Conservation (phyloP, 2,113 vertebrate species). For the Hydrolagus affinis region DNA sequence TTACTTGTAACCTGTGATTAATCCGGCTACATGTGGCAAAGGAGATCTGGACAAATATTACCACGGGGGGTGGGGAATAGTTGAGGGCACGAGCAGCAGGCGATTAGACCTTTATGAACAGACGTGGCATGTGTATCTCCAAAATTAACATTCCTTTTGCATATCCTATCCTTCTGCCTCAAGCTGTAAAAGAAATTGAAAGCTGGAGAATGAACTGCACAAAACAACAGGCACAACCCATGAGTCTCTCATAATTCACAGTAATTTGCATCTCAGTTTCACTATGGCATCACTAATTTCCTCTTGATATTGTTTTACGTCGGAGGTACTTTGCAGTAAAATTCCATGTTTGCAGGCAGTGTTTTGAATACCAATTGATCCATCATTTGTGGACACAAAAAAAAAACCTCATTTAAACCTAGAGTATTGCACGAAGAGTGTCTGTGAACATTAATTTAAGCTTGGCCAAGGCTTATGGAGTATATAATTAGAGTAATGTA, state of each 20-base stretch:
- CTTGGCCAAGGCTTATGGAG: background rate
- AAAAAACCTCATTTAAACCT: background rate
- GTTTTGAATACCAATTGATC: background rate
- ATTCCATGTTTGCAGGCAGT: background rate
- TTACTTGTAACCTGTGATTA: background rate
- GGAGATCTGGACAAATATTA: background rate
- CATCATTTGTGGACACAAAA: background rate
- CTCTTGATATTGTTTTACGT: background rate
- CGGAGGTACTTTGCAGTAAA: background rate
- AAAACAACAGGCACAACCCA: background rate
- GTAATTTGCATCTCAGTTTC: background rate
- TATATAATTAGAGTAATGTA: background rate
- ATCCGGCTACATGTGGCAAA: background rate
- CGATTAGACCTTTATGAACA: background rate
- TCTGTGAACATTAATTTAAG: background rate
- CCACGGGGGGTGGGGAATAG: background rate
- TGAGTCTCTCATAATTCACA: background rate
- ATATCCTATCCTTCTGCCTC: background rate
- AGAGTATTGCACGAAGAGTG: background rate
- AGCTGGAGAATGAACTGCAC: background rate
- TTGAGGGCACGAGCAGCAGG: too few relatives aligned
- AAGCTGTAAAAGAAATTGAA: background rate
- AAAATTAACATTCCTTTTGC: background rate
- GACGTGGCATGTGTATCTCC: background rate
- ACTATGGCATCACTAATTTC: background rate